Conservation (phyloP, 2,113 vertebrate genomes). For the Amblyopsis rosae region DNA sequence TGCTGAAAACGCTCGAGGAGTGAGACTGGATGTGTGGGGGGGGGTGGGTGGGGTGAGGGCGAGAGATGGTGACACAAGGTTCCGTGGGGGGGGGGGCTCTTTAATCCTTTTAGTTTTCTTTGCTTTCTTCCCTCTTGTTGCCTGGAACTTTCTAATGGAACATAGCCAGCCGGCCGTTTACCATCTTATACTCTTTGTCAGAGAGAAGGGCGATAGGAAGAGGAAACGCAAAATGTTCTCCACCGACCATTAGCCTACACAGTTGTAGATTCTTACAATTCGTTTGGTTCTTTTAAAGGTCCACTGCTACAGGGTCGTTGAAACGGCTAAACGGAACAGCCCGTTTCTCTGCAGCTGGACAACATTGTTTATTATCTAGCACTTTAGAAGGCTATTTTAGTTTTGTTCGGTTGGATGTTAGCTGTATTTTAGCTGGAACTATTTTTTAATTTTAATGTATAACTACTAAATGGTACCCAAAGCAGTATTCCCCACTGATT, state of each 20-base stretch:
- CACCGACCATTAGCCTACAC: constrained; percentile 4
- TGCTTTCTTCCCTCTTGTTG: not conserved
- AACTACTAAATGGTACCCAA: constrained; percentile 22
- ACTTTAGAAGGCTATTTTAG: constrained; percentile 47
- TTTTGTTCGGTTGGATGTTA: constrained; percentile 3
- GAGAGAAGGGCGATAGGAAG: not conserved
- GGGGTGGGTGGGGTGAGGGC: not conserved
- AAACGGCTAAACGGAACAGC: not conserved
- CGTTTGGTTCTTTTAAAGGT: not conserved
- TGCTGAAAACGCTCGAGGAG: constrained; percentile 85
- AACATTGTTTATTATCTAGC: constrained; percentile 33
- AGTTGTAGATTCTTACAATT: constrained; percentile 12
- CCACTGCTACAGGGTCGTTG: not conserved
- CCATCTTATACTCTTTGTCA: not conserved
- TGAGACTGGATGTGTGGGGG: constrained; percentile 3
- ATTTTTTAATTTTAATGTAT: constrained; percentile 16
- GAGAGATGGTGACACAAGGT: constrained; percentile 5
- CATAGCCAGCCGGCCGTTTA: constrained; percentile 1
- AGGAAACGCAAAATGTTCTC: constrained; percentile 3
- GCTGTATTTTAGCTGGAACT: constrained; percentile 32
- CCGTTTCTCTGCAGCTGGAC: constrained; percentile 7
- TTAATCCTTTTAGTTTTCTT: not conserved
- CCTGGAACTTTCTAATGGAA: not conserved
- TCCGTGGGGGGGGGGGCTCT: not conserved
- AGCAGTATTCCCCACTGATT: constrained; percentile 48